phyloP scores from a whole-genome alignment of 2,888 invertebrate genomes.

The Dermolepida albohirtum region DNA sequence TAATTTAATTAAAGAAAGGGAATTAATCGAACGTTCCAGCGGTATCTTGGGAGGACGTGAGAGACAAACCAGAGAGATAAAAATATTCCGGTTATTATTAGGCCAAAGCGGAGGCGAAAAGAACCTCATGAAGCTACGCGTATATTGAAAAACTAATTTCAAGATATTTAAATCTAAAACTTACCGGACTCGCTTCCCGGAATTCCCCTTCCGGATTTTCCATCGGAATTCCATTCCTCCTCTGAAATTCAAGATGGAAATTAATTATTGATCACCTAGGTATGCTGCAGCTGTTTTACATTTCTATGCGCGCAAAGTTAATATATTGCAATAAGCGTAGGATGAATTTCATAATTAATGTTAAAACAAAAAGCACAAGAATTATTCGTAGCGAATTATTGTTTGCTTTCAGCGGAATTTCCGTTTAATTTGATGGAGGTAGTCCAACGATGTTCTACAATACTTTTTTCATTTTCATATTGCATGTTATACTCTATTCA shows the following conservation, averaged over 20 bases:
- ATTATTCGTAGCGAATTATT: no score
- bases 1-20: slow-evolving; percentile 25
- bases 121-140: background rate
- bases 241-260: slow-evolving; percentile 65
- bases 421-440: no score
- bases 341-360: background rate
- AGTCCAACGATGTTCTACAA: no score
- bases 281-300: slow-evolving; percentile 12
- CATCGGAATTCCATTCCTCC: slow-evolving; percentile 74
- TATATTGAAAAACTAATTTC: slow-evolving; percentile 31
- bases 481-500: no score
- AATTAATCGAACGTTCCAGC: slow-evolving; percentile 2
- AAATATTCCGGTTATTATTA: slow-evolving; percentile 18
- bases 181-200: slow-evolving; percentile 64
- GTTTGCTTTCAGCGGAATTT: no score
- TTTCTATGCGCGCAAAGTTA: background rate
- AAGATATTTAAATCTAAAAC: slow-evolving; percentile 48
- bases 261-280: slow-evolving; percentile 32
- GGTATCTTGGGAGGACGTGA: background rate
- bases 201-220: slow-evolving; percentile 65
- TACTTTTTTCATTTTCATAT: no score
- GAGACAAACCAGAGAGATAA: background rate
- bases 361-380: background rate
- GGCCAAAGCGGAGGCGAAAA: background rate
- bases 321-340: no score